phyloP scores from a whole-genome alignment of 2,888 invertebrate genomes.

The Nomada fucata region DNA sequence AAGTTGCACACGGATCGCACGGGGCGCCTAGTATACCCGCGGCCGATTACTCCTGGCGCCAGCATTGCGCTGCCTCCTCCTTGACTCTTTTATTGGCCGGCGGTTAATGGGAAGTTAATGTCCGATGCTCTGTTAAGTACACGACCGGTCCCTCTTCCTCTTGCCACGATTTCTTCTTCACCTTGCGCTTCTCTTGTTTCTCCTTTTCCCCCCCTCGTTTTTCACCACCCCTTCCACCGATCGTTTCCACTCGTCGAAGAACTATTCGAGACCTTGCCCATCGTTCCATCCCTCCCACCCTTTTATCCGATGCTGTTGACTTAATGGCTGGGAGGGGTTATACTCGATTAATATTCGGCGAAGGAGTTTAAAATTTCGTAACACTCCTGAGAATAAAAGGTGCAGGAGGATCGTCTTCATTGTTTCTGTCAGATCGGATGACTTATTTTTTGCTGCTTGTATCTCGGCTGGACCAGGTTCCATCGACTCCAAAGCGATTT shows the following conservation, averaged over 20 bases:
- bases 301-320: not conserved
- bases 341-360: too few relatives aligned
- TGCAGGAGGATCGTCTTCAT: too few relatives aligned
- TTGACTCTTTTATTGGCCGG: constrained; percentile 70
- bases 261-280: not conserved
- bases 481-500: too few relatives aligned
- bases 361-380: too few relatives aligned
- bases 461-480: too few relatives aligned
- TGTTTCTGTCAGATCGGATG: too few relatives aligned
- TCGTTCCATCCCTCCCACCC: not conserved
- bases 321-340: too few relatives aligned
- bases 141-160: constrained; percentile 70
- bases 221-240: not conserved
- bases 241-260: not conserved
- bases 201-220: constrained; percentile 1
- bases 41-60: constrained; percentile 73
- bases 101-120: constrained; percentile 80
- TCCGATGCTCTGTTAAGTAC: constrained; percentile 69
- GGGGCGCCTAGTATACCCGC: constrained; percentile 62
- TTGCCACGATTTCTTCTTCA: constrained; percentile 51
- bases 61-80: constrained; percentile 58
- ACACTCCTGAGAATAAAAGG: too few relatives aligned
- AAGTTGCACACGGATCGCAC: constrained; percentile 59
- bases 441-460: too few relatives aligned
- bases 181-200: not conserved